phyloP scores from a whole-genome alignment of 2,797 vertebrate species.

The Molossus molossus region DNA sequence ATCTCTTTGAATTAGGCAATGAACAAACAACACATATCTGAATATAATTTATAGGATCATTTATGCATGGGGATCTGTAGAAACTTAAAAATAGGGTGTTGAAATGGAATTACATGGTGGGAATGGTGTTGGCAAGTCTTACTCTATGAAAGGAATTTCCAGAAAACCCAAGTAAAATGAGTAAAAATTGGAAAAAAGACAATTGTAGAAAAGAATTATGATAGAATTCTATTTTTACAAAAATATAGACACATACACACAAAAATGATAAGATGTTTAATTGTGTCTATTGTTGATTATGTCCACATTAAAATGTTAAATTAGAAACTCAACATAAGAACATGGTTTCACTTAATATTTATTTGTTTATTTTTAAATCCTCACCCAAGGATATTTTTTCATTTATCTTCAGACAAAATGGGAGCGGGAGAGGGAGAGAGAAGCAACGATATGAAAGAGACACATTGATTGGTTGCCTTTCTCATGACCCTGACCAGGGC shows the following conservation, averaged over 20 bases:
- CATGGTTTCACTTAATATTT: not conserved
- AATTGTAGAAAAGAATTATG: not conserved
- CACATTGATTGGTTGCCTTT: too few relatives aligned
- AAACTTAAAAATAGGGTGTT: not conserved
- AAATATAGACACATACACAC: not conserved
- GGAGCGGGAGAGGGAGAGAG: too few relatives aligned
- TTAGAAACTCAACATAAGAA: not conserved
- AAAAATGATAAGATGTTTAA: not conserved
- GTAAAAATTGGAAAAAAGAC: not conserved
- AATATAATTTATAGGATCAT: not conserved
- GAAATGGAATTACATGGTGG: not conserved
- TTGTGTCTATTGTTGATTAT: not conserved
- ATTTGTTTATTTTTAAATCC: too few relatives aligned
- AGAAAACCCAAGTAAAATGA: not conserved
- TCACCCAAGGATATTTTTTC: too few relatives aligned
- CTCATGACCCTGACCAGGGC: too few relatives aligned
- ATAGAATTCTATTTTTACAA: not conserved
- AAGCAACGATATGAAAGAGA: too few relatives aligned
- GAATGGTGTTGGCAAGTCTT: not conserved
- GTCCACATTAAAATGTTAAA: not conserved
- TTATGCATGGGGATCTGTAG: not conserved
- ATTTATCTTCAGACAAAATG: too few relatives aligned
- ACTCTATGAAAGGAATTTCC: not conserved
- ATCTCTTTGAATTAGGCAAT: not conserved
- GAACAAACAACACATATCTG: not conserved